Conservation (phyloP, 2,797 vertebrate species). For the Anniella stebbinsi region DNA sequence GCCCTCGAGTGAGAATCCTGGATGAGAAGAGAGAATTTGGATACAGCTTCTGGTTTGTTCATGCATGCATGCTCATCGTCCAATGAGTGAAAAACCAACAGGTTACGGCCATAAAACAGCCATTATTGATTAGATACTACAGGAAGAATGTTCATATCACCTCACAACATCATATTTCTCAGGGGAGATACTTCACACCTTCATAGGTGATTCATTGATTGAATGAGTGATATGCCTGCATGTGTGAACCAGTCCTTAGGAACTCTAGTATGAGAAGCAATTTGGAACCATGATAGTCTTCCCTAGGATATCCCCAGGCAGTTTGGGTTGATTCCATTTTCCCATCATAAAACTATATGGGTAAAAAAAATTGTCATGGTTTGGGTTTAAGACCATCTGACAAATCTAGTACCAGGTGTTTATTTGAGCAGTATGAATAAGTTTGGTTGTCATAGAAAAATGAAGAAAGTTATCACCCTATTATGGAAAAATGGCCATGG, state of each 20-base stretch:
- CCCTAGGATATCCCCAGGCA: slow-evolving; percentile 11
- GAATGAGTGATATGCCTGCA: slow-evolving; percentile 44
- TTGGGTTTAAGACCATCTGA: slow-evolving; percentile 15
- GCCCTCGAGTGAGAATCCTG: neutral
- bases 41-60: too few relatives aligned
- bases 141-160: neutral
- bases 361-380: slow-evolving; percentile 11
- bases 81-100: neutral
- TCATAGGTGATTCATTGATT: neutral
- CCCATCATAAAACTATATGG: slow-evolving; percentile 18
- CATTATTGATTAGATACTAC: neutral
- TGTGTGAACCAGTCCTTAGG: slow-evolving; percentile 34
- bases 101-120: neutral
- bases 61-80: neutral
- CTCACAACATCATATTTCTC: neutral
- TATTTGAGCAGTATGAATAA: slow-evolving; percentile 49
- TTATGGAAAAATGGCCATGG: neutral
- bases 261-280: neutral
- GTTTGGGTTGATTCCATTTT: slow-evolving; percentile 36
- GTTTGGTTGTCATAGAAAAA: slow-evolving; percentile 20
- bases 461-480: neutral
- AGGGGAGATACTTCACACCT: neutral
- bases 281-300: neutral
- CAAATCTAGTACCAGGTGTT: neutral
- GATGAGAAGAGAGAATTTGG: neutral